Percentiles rank a stretch among this genome's conserved stretches.
Conservation (phyloP, 2,797 vertebrate genomes). For the Anabas testudineus region DNA sequence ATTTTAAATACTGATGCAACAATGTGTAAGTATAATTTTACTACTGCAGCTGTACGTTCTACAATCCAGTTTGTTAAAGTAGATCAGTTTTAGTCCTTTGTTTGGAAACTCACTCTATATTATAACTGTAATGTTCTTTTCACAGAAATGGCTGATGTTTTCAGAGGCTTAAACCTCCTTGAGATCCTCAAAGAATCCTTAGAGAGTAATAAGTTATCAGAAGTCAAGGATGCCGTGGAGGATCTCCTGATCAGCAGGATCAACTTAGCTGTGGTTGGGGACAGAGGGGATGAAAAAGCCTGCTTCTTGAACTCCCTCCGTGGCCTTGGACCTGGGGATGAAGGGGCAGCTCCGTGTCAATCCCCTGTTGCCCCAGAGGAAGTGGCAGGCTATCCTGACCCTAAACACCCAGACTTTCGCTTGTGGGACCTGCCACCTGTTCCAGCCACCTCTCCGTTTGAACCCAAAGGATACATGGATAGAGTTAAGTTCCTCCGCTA, state of each 20-base stretch:
- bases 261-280: conserved; percentile 76
- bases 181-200: conserved; percentile 81
- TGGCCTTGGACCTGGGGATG: conserved; percentile 72
- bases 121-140: not conserved
- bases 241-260: conserved; percentile 83
- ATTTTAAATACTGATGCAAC: not conserved
- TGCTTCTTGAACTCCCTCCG: conserved; percentile 78
- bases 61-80: not conserved
- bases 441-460: conserved; percentile 58
- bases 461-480: conserved; percentile 74
- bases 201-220: conserved; percentile 80
- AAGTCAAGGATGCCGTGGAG: conserved; percentile 81
- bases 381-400: conserved; percentile 70
- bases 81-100: not conserved
- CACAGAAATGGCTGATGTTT: conserved; percentile 77
- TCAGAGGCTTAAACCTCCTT: conserved; percentile 79
- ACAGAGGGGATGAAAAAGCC: conserved; percentile 71
- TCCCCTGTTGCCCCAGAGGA: conserved; percentile 58
- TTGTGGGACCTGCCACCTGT: conserved; percentile 80
- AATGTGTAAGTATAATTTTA: not conserved
- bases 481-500: conserved; percentile 74
- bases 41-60: not conserved
- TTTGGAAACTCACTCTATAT: accelerated
- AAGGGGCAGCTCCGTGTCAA: conserved; percentile 62
- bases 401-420: conserved; percentile 80